Evolutionary conservation across 1,140 invertebrate species (phyloP).

Genomic region (Drosophila simulans): DNA sequence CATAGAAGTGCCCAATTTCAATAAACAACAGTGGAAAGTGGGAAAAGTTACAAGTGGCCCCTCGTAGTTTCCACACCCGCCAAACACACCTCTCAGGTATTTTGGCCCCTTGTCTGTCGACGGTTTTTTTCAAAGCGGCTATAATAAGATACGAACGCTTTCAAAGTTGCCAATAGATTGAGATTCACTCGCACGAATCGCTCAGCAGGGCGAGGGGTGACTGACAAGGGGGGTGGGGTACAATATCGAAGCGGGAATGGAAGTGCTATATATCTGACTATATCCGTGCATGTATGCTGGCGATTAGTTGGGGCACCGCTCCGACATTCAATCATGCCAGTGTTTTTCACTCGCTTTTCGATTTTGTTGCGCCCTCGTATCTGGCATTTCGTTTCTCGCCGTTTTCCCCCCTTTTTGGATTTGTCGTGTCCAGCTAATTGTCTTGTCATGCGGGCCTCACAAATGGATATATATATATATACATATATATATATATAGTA

Average conservation of each 20-base stretch:
- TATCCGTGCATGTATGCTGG: constrained; percentile 27
- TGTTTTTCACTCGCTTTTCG: constrained; percentile 31
- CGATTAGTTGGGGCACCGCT: constrained; percentile 25
- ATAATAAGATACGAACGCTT: constrained; percentile 23
- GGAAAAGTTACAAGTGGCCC: not conserved
- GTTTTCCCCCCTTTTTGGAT: constrained; percentile 6
- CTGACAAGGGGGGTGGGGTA: not conserved
- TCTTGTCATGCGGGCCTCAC: constrained; percentile 54
- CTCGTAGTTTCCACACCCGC: not conserved
- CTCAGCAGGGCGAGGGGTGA: not conserved
- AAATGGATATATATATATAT: not conserved
- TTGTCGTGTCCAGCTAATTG: constrained; percentile 70
- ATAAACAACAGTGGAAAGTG: too few relatives aligned
- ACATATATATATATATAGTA: not conserved
- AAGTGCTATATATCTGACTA: constrained; percentile 9
- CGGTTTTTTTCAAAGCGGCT: constrained; percentile 9
- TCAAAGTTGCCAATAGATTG: constrained; percentile 32
- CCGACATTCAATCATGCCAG: constrained; percentile 33
- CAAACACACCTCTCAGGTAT: constrained; percentile 31
- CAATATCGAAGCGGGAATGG: constrained; percentile 4
- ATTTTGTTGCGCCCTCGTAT: constrained; percentile 26
- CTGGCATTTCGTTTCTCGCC: constrained; percentile 14
- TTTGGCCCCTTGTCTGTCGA: constrained; percentile 5
- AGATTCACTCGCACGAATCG: constrained; percentile 26
- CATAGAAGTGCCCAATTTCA: too few relatives aligned